Evolutionary conservation across 1,140 invertebrate genomes (phyloP).

Genomic region (Leptopilina clavipes): DNA sequence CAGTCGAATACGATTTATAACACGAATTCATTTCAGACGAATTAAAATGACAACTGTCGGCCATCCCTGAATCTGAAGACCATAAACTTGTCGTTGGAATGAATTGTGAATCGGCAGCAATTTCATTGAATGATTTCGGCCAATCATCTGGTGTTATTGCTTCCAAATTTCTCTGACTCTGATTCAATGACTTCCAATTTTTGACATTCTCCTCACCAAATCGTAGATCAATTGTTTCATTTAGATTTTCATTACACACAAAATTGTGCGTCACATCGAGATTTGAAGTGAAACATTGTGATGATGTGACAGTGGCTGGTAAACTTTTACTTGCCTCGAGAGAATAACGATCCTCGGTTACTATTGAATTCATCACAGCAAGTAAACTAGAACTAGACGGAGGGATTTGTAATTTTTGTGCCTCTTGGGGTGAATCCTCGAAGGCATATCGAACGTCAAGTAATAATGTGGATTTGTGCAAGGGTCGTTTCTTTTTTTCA

Average conservation of each 20-base stretch:
- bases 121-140: constrained; percentile 36
- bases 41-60: constrained; percentile 80
- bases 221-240: neutral
- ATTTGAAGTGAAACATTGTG: constrained; percentile 27
- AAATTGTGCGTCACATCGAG: constrained; percentile 19
- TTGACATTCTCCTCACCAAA: constrained; percentile 48
- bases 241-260: constrained; percentile 9
- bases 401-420: constrained; percentile 5
- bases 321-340: constrained; percentile 60
- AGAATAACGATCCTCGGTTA: constrained; percentile 13
- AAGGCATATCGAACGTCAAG: constrained; percentile 65
- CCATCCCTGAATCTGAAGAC: constrained; percentile 89
- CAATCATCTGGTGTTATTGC: neutral
- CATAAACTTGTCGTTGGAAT: constrained; percentile 62
- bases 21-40: constrained; percentile 65
- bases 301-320: constrained; percentile 39
- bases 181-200: constrained; percentile 50
- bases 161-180: constrained; percentile 26
- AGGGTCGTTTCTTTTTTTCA: constrained; percentile 27
- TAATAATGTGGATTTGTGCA: constrained; percentile 64
- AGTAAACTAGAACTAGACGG: constrained; percentile 6
- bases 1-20: constrained; percentile 57
- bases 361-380: neutral
- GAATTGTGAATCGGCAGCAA: neutral
- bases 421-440: constrained; percentile 42